Percentiles rank a stretch among this genome's conserved stretches.
Conservation (phyloP, 2,113 vertebrate species). For the Chloropsis hardwickii region DNA sequence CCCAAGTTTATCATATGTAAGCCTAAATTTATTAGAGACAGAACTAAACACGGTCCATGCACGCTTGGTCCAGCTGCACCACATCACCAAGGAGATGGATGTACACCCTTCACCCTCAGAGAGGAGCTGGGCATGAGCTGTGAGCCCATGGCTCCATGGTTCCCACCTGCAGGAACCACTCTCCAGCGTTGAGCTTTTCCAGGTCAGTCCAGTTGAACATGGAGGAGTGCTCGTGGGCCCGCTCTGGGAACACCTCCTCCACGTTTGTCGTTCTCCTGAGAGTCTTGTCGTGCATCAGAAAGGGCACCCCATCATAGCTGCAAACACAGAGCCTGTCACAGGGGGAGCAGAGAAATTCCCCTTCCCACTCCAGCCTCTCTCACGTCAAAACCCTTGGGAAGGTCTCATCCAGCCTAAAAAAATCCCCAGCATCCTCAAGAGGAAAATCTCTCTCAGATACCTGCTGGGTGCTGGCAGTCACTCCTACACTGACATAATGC, state of each 20-base stretch:
- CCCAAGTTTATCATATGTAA: neutral
- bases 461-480: neutral
- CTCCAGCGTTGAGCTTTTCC: conserved; percentile 87
- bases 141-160: accelerated
- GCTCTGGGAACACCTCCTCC: conserved; percentile 76
- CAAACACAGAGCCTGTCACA: neutral
- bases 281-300: conserved; percentile 88
- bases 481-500: neutral
- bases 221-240: conserved; percentile 78
- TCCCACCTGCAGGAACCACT: conserved; percentile 90
- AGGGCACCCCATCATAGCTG: conserved; percentile 91
- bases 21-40: neutral
- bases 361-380: neutral
- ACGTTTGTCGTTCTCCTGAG: conserved; percentile 90
- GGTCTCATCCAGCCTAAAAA: neutral
- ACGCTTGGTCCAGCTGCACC: neutral
- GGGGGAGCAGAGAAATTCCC: neutral
- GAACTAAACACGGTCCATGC: neutral
- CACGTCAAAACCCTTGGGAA: neutral
- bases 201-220: conserved; percentile 95
- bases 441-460: neutral
- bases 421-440: neutral
- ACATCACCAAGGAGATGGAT: neutral
- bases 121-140: neutral
- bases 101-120: neutral